Evolutionary conservation across 2,797 vertebrate species (phyloP).

Genomic region (Sarcoramphus papa): DNA sequence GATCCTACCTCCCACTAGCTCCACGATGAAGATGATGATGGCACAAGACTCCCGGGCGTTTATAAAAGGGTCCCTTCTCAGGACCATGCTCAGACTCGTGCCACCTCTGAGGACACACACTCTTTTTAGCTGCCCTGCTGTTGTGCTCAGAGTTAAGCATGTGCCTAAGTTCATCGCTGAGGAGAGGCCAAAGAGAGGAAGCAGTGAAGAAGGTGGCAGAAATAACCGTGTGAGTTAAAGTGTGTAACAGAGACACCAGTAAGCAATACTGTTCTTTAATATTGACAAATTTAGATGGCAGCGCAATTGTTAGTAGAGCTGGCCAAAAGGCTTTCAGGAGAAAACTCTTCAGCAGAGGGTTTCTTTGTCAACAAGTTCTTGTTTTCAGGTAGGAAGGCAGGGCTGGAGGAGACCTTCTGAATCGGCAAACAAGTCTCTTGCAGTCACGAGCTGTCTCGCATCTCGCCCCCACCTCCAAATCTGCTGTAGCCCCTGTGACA

Average conservation of each 20-base stretch:
- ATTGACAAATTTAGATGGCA: background rate
- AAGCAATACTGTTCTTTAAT: no score
- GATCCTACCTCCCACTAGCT: no score
- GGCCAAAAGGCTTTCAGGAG: background rate
- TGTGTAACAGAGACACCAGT: background rate
- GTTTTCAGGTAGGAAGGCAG: background rate
- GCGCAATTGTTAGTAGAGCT: background rate
- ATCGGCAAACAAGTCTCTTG: rapidly evolving
- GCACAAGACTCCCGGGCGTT: background rate
- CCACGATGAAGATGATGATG: background rate
- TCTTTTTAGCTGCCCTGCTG: background rate
- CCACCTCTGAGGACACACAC: background rate
- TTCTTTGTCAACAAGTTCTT: background rate
- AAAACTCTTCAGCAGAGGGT: background rate
- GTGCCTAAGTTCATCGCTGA: rapidly evolving
- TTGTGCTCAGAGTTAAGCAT: rapidly evolving
- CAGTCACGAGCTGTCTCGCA: background rate
- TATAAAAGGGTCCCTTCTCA: background rate
- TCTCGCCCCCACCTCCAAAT: background rate
- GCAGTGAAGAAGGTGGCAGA: background rate
- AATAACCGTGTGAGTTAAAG: background rate
- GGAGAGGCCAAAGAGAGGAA: background rate
- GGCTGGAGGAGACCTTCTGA: background rate
- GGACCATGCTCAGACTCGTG: rapidly evolving
- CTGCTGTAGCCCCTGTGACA: background rate